Base-by-base conservation (phyloP, 2,888 invertebrate genomes). In the Drosophila greeni region DNA sequence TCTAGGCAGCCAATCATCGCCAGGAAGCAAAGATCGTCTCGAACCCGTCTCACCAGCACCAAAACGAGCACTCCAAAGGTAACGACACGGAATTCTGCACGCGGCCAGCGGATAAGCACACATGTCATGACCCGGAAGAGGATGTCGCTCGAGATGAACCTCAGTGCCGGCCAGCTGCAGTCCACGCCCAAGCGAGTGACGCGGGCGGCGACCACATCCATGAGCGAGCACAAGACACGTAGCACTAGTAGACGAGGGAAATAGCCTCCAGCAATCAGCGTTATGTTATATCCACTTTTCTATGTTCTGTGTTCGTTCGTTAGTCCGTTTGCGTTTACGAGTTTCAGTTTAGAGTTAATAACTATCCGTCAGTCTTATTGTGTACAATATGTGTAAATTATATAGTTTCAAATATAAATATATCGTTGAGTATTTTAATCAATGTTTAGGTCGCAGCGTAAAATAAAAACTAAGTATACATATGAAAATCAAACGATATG, bases 81-180 rank as follows among this genome's bases (percentile, higher is more conserved):
- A n/a, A 52, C 56, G 5, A 87, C 87, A 7, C 75, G 87, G 6
- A 81, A 84, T 49, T 74, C 82, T 1, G 74, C 85, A 0, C 76
- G 80, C 14, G 78, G 70, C 33, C 67, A 78, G 57, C 69, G 75
- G 0, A 74, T 82, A 16, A 78, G 40, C 9, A 47, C 51, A 57
- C 48, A 75, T 74, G 67, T 74, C 39, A 82, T 85, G 80, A 86
- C 86, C 34, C 80, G 87, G 12, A 87, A 86, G 39, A 80, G 87
- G 8, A 43, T 84, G 57, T 86, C 86, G n/a, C 73, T 81, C 31
- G 86, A 87, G 45, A 43, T 76, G 39, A 76, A 76, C 33, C 62
- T 78, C 66, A 77, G 67, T 26, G 74, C 72, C n/a, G 66, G 68
- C 0, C 64, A 75, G 11, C 49, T 49, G 1, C 75, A 69, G 33